phyloP scores from a whole-genome alignment of 2,797 vertebrate genomes.

The Myotis planiceps region DNA sequence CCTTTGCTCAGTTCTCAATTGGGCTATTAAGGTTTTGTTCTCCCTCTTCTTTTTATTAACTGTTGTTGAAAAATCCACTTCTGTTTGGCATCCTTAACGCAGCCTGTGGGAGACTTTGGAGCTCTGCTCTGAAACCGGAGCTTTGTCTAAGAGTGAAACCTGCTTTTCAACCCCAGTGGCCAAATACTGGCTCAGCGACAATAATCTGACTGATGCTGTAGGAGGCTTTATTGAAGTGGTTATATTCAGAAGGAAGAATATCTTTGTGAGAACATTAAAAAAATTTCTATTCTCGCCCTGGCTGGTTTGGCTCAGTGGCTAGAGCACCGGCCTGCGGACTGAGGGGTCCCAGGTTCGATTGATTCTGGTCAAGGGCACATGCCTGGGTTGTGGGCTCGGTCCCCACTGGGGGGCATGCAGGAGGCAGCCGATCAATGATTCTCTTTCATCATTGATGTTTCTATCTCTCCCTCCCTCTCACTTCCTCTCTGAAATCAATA shows the following conservation, averaged over 20 bases:
- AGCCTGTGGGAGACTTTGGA: conserved; percentile 1
- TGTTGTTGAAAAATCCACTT: conserved; percentile 52
- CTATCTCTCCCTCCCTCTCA: too few relatives aligned
- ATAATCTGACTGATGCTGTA: not conserved
- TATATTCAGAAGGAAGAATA: not conserved
- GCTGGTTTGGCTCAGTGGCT: too few relatives aligned
- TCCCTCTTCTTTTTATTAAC: conserved; percentile 38
- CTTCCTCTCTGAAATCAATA: too few relatives aligned
- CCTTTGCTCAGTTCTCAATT: not conserved
- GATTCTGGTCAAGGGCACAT: too few relatives aligned
- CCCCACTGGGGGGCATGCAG: too few relatives aligned
- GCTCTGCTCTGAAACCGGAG: conserved; percentile 3
- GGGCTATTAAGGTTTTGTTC: not conserved
- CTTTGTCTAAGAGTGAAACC: conserved; percentile 67
- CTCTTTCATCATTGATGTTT: too few relatives aligned
- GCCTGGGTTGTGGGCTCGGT: too few relatives aligned
- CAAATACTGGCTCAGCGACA: conserved; percentile 54
- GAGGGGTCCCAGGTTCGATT: too few relatives aligned
- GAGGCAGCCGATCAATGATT: too few relatives aligned
- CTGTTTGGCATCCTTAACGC: conserved; percentile 22
- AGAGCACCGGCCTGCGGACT: too few relatives aligned
- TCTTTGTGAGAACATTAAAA: not conserved
- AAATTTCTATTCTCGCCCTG: not conserved
- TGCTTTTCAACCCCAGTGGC: conserved; percentile 61
- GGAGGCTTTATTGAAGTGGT: not conserved